A percentile compares a stretch with the other conserved stretches of the same genome.
phyloP scores from a whole-genome alignment of 2,797 vertebrate species.

The Aviceda cuculoides region DNA sequence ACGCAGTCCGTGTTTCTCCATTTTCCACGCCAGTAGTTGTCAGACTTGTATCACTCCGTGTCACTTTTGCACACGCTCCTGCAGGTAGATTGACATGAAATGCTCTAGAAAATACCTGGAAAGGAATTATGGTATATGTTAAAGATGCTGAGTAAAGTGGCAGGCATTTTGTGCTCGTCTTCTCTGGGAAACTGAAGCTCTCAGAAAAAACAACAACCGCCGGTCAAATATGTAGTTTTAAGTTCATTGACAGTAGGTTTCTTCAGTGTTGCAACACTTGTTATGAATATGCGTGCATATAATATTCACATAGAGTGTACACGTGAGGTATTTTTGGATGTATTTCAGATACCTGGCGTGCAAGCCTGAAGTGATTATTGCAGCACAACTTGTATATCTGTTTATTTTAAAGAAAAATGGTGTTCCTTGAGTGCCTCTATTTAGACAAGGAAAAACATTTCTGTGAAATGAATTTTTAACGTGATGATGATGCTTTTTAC shows the following conservation, averaged over 20 bases:
- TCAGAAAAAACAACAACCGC: background rate
- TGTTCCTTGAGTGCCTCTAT: background rate
- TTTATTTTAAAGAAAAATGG: background rate
- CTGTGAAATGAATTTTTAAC: background rate
- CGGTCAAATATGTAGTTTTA: background rate
- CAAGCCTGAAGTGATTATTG: background rate
- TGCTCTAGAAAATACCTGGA: constrained; percentile 73
- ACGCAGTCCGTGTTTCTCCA: constrained; percentile 44
- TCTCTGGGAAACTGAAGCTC: background rate
- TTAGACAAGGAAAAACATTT: background rate
- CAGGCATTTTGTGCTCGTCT: constrained; percentile 67
- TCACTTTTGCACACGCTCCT: constrained; percentile 77
- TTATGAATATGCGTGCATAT: background rate
- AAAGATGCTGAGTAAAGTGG: constrained; percentile 63
- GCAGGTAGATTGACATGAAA: constrained; percentile 76
- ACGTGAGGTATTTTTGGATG: background rate
- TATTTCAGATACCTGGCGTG: background rate
- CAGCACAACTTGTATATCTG: background rate
- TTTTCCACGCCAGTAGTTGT: constrained; percentile 64
- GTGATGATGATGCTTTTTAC: background rate
- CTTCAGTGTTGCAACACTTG: background rate
- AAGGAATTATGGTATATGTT: constrained; percentile 69
- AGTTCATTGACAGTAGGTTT: constrained; percentile 19
- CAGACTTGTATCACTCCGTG: constrained; percentile 69
- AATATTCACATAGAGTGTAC: background rate